A percentile compares a stretch with the other conserved stretches of the same genome.
phyloP scores from a whole-genome alignment of 2,888 invertebrate genomes.

The Chalcis sispes region DNA sequence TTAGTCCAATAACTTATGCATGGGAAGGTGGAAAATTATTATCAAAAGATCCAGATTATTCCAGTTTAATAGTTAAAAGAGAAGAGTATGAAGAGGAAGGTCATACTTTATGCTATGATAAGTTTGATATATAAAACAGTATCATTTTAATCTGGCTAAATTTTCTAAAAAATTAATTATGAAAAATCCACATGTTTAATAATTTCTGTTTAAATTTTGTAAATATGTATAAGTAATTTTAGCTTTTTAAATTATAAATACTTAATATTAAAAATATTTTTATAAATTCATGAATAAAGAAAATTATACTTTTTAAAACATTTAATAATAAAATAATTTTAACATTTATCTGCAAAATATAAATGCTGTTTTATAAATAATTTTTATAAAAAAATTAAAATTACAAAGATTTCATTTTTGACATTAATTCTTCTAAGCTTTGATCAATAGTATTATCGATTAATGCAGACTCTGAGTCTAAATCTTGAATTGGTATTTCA shows the following conservation, averaged over 20 bases:
- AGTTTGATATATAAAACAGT: constrained; percentile 76
- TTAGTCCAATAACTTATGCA: constrained; percentile 87
- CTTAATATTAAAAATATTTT: constrained; percentile 36
- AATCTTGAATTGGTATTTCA: constrained; percentile 79
- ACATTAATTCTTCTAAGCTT: constrained; percentile 93
- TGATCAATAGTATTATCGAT: constrained; percentile 78
- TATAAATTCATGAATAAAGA: constrained; percentile 33
- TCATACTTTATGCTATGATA: constrained; percentile 78
- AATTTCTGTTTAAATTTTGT: constrained; percentile 18
- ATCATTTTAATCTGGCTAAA: constrained; percentile 28
- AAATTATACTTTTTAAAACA: constrained; percentile 16
- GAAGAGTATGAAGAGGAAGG: constrained; percentile 95
- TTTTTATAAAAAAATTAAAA: constrained; percentile 17
- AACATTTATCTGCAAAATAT: constrained; percentile 20
- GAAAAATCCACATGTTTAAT: neutral
- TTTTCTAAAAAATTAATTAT: constrained; percentile 2
- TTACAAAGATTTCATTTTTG: constrained; percentile 92
- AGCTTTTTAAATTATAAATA: constrained; percentile 3
- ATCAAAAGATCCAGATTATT: constrained; percentile 85
- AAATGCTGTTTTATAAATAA: constrained; percentile 22
- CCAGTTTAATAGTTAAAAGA: constrained; percentile 84
- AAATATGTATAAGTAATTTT: constrained; percentile 51
- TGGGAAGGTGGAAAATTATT: constrained; percentile 93
- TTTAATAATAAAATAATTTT: constrained; percentile 45
- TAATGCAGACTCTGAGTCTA: constrained; percentile 69